These are phyloP conservation scores for Tachuris rubrigastra DNA, from an alignment of 2,113 vertebrate genomes.

Conservation along the genomic window DNA sequence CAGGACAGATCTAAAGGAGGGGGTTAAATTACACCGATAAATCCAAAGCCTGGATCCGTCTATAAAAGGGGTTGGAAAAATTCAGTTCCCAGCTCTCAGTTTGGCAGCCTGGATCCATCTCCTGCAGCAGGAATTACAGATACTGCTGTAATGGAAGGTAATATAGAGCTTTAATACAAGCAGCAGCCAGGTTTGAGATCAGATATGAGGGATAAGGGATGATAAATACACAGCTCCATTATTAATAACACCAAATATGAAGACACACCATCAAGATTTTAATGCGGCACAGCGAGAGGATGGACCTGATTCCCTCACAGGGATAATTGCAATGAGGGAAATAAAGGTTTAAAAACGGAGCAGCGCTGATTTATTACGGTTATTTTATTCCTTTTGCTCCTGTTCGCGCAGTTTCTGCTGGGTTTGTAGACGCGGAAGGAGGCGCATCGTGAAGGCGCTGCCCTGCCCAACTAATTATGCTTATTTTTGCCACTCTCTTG, in stretches of 20 bases:
- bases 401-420: too few relatives aligned
- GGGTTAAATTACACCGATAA: not conserved
- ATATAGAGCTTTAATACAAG: not conserved
- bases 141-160: not conserved
- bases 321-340: not conserved
- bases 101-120: not conserved
- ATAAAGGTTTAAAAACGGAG: not conserved
- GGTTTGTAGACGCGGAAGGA: not conserved
- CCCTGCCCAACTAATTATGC: not conserved
- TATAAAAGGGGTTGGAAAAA: not conserved
- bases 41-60: not conserved
- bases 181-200: not conserved
- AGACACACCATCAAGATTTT: not conserved
- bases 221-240: not conserved
- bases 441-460: not conserved
- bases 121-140: not conserved
- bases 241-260: not conserved
- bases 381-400: not conserved
- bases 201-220: not conserved
- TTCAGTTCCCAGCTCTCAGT: not conserved
- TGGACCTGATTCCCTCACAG: not conserved
- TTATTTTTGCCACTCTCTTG: conserved; percentile 38
- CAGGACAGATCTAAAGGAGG: not conserved
- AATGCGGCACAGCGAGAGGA: not conserved
- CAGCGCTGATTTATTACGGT: not conserved